Conservation (phyloP, 2,888 invertebrate genomes). For the Caenorhabditis becei region DNA sequence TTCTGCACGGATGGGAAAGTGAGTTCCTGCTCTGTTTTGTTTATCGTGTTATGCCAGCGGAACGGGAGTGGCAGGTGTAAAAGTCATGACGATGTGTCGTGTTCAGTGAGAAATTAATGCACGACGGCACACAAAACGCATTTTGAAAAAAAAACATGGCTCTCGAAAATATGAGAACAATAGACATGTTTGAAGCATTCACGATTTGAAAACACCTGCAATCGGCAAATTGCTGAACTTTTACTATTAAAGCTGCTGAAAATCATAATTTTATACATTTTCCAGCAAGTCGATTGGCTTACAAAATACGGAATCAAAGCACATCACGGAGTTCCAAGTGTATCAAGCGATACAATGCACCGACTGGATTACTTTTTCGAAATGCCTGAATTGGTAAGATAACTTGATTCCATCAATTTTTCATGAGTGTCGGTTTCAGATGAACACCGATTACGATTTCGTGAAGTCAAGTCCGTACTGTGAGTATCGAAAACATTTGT, state of each 20-base stretch:
- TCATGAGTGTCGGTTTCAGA: background rate
- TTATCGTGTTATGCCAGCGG: too few relatives aligned
- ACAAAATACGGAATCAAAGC: background rate
- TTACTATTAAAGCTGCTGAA: too few relatives aligned
- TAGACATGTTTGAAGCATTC: too few relatives aligned
- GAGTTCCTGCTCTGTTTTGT: background rate
- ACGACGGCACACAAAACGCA: too few relatives aligned
- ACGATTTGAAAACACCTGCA: too few relatives aligned
- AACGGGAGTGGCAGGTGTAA: too few relatives aligned
- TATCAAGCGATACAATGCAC: background rate
- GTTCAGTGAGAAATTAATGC: too few relatives aligned
- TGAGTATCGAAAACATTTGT: background rate
- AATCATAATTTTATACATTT: background rate
- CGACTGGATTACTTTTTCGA: constrained; percentile 11
- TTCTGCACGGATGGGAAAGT: background rate
- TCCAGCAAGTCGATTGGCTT: background rate
- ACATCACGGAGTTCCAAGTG: background rate
- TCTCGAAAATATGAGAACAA: too few relatives aligned
- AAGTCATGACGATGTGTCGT: too few relatives aligned
- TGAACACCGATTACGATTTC: background rate
- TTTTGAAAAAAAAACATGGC: too few relatives aligned
- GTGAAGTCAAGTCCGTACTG: background rate
- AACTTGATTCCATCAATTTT: background rate
- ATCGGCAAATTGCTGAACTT: too few relatives aligned
- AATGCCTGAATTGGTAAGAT: background rate